Percentiles rank a stretch among this genome's conserved stretches.
phyloP scores from a whole-genome alignment of 2,113 vertebrate species.

The Lasiurus borealis region DNA sequence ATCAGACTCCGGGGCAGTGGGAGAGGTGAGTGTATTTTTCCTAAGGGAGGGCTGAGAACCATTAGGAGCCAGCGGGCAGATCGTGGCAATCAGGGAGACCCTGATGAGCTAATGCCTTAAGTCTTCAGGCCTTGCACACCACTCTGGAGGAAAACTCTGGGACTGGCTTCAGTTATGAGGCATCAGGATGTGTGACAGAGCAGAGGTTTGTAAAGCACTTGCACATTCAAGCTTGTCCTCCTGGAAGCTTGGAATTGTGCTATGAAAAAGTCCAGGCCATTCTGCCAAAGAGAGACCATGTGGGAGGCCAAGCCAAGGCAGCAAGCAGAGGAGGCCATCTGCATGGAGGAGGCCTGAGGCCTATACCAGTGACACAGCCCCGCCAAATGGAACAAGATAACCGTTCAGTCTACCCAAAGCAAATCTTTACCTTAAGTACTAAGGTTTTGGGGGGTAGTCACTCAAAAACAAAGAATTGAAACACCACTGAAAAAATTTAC shows the following conservation, averaged over 20 bases:
- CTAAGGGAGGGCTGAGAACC: not conserved
- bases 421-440: not conserved
- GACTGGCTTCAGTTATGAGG: too few relatives aligned
- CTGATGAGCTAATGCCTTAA: not conserved
- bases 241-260: fast-evolving
- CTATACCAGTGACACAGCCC: not conserved
- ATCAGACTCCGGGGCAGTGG: not conserved
- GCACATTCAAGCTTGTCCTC: not conserved
- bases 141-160: not conserved
- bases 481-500: not conserved
- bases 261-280: not conserved
- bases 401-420: not conserved
- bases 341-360: fast-evolving
- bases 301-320: not conserved
- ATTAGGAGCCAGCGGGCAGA: not conserved
- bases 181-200: fast-evolving
- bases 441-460: not conserved
- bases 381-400: not conserved
- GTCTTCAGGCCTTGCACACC: not conserved
- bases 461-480: not conserved
- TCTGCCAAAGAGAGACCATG: not conserved
- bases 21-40: not conserved
- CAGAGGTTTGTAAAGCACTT: not conserved
- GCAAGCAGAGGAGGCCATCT: not conserved
- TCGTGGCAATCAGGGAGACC: not conserved